Evolutionary conservation across 2,888 invertebrate species (phyloP).

Genomic region (Cryptocheilus praepositus): DNA sequence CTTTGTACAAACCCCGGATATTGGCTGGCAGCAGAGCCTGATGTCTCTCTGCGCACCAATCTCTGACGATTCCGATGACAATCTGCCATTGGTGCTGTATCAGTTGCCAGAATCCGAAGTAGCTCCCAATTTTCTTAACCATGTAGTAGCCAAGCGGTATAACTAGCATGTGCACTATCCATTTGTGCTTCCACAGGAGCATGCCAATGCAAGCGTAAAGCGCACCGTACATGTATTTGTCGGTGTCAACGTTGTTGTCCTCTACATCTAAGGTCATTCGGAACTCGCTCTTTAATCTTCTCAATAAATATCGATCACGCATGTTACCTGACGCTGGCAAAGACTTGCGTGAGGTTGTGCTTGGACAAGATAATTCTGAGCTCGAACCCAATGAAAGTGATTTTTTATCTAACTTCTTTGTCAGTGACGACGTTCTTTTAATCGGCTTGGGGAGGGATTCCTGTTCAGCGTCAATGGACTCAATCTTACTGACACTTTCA

Average conservation of each 20-base stretch:
- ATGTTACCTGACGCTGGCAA: constrained; percentile 35
- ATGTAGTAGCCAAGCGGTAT: constrained; percentile 86
- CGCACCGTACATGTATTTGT: constrained; percentile 83
- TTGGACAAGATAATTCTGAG: constrained; percentile 12
- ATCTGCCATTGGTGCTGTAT: constrained; percentile 68
- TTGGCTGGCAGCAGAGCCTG: constrained; percentile 86
- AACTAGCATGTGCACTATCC: constrained; percentile 86
- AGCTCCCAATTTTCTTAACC: constrained; percentile 76
- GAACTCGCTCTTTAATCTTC: constrained; percentile 64
- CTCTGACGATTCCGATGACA: constrained; percentile 72
- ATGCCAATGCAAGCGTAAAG: constrained; percentile 90
- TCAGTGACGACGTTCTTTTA: no score
- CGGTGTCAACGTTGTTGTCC: constrained; percentile 64
- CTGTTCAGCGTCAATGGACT: no score
- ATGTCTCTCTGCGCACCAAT: constrained; percentile 82
- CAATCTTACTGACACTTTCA: background rate
- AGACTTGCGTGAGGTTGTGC: constrained; percentile 24
- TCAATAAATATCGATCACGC: constrained; percentile 65
- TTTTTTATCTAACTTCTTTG: constrained; percentile 43
- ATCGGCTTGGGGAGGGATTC: background rate
- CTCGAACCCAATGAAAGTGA: constrained; percentile 66
- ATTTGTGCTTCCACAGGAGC: constrained; percentile 90
- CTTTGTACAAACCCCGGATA: constrained; percentile 84
- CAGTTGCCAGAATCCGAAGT: constrained; percentile 74
- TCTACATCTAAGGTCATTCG: constrained; percentile 64